Conservation (phyloP, 2,888 invertebrate species). For the Campoletis raptor region DNA sequence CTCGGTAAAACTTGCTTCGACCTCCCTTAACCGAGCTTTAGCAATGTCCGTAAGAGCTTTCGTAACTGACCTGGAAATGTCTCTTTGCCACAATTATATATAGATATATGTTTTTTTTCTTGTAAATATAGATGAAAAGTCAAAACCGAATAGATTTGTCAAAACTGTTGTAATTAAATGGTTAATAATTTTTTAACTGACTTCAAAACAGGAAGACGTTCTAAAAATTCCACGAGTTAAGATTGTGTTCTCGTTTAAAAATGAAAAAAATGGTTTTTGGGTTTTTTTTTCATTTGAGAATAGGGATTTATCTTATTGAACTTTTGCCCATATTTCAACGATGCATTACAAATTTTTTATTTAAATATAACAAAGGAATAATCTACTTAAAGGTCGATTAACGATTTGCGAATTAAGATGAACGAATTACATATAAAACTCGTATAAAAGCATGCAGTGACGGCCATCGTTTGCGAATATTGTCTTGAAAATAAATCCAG, state of each 20-base stretch:
- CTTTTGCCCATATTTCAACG: too few species aligned
- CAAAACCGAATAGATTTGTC: neutral
- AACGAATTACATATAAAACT: neutral
- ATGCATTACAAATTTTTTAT: too few species aligned
- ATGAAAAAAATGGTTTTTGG: too few species aligned
- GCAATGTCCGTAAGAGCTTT: conserved; percentile 62
- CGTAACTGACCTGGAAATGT: conserved; percentile 60
- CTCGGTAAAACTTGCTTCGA: conserved; percentile 12
- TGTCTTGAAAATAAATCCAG: neutral
- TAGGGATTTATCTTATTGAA: too few species aligned
- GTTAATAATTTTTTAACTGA: neutral
- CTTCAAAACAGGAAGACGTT: neutral
- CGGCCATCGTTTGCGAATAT: neutral
- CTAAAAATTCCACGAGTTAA: neutral
- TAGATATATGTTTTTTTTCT: neutral
- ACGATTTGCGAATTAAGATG: neutral
- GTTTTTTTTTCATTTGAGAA: too few species aligned
- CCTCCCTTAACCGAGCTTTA: conserved; percentile 26
- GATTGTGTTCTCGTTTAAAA: too few species aligned
- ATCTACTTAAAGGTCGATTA: too few species aligned
- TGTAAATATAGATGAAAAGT: neutral
- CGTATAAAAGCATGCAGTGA: neutral
- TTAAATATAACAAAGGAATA: too few species aligned
- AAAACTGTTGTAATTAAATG: neutral
- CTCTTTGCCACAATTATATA: neutral